phyloP scores from a whole-genome alignment of 2,888 invertebrate genomes.

The Cheilosia impressa region DNA sequence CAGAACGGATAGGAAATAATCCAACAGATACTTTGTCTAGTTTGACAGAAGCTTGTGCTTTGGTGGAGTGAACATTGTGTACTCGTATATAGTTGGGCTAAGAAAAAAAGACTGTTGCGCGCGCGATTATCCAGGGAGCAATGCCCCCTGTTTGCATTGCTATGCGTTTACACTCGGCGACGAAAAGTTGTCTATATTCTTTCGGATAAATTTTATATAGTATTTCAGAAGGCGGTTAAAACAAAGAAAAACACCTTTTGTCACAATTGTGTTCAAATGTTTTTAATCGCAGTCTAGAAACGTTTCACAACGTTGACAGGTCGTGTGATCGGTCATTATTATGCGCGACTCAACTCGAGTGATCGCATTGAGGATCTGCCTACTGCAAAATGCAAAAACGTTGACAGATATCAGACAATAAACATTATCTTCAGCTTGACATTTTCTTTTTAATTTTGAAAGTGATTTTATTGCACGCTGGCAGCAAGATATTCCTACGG shows the following conservation, averaged over 20 bases:
- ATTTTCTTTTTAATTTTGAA: conserved; percentile 8
- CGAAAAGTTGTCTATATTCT: conserved; percentile 17
- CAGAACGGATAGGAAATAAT: conserved; percentile 54
- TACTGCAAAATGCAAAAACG: conserved; percentile 33
- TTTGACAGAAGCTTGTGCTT: conserved; percentile 68
- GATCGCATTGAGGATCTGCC: conserved; percentile 10
- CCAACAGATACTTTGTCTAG: conserved; percentile 61
- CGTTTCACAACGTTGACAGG: background rate
- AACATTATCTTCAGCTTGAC: conserved; percentile 31
- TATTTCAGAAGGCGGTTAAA: background rate
- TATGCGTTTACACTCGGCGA: conserved; percentile 64
- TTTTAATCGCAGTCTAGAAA: conserved; percentile 29
- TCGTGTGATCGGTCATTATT: conserved; percentile 45
- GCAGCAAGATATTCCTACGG: background rate
- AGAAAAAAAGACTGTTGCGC: conserved; percentile 56
- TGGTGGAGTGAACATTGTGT: conserved; percentile 31
- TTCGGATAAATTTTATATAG: background rate
- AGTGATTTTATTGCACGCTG: background rate
- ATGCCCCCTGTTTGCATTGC: conserved; percentile 65
- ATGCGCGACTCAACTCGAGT: conserved; percentile 42
- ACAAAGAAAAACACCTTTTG: background rate
- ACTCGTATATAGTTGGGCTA: conserved; percentile 12
- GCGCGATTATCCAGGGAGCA: conserved; percentile 68
- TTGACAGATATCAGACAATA: conserved; percentile 57
- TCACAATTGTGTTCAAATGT: conserved; percentile 26